Evolutionary conservation across 2,888 invertebrate species (phyloP), one percentile per base, ranked within the genome.

Genomic region (Tetragnatha montana): DNA sequence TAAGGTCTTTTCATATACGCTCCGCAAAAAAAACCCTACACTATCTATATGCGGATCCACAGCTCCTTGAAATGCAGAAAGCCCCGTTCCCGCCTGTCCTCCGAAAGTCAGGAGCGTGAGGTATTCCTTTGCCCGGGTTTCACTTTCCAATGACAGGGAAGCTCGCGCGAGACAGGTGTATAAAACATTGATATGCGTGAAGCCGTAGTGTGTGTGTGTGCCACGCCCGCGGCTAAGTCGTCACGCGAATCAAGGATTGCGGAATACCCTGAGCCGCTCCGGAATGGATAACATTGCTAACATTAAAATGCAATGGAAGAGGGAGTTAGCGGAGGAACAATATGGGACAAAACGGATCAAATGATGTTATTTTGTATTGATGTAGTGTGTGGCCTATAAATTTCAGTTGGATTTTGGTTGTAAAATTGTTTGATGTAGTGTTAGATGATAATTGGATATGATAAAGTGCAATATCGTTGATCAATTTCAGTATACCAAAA

Each of bases 181-280:
- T 35, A 35, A 35, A 74, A 50, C 87, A 49, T 22, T 78, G 87
- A 81, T 75, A 49, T 50, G 81, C 69, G 81, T 68, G 81, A 87
- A 78, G 19, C 10, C 17, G 6, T 22, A 70, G 50, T 50, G 69
- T 22, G 19, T n/a, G 51, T 76, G 76, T n/a, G 51, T 76, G 76
- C 76, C 75, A 69, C 87, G 87, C 81, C 87, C 71, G 47, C 60
- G 49, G 17, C 76, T 8, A 76, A 35, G 19, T 17, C 19, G 51
- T 87, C 82, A 87, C 87, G 87, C 87, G 76, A 81, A 81, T 87
- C 81, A 69, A 81, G 73, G 35, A 87, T 87, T 87, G 81, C 76
- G 21, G 81, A 87, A 87, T 19, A 69, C 50, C 60, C 35, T 35
- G 35, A 35, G 35, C 35, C 4, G 35, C 35, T 35, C 35, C 35